These are phyloP conservation scores for Epinephelus lanceolatus DNA, from an alignment of 2,113 vertebrate genomes.

Conservation along the genomic window DNA sequence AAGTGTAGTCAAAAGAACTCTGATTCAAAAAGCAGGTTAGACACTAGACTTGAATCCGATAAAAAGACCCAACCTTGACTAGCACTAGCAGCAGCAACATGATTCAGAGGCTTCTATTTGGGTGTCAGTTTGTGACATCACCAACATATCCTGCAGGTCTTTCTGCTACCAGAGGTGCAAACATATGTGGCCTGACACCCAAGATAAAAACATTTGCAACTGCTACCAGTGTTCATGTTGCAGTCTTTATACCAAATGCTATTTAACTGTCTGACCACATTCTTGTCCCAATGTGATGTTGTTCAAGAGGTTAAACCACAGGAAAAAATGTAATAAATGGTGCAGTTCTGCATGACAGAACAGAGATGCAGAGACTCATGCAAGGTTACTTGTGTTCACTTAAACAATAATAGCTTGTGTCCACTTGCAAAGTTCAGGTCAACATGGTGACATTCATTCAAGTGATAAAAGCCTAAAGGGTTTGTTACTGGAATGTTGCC, in stretches of 20 bases:
- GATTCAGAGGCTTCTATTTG: neutral
- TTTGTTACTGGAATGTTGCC: neutral
- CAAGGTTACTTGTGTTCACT: neutral
- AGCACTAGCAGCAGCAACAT: neutral
- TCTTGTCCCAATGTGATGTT: neutral
- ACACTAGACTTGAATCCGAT: neutral
- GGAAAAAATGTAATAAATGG: neutral
- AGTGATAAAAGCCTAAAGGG: neutral
- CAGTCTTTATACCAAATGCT: neutral
- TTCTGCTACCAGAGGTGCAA: slow-evolving; percentile 12
- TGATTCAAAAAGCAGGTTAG: neutral
- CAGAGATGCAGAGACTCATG: too few relatives aligned
- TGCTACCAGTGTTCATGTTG: neutral
- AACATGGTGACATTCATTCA: neutral
- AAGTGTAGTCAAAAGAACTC: neutral
- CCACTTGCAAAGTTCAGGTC: neutral
- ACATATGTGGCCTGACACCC: neutral
- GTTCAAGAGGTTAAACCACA: neutral
- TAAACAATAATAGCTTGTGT: neutral
- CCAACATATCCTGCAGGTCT: neutral
- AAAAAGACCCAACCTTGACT: neutral
- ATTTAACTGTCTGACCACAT: neutral
- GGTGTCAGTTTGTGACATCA: slow-evolving; percentile 19
- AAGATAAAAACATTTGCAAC: neutral
- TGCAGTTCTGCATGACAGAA: neutral